phyloP scores from a whole-genome alignment of 2,113 vertebrate genomes.

The Chaetodon auriga region DNA sequence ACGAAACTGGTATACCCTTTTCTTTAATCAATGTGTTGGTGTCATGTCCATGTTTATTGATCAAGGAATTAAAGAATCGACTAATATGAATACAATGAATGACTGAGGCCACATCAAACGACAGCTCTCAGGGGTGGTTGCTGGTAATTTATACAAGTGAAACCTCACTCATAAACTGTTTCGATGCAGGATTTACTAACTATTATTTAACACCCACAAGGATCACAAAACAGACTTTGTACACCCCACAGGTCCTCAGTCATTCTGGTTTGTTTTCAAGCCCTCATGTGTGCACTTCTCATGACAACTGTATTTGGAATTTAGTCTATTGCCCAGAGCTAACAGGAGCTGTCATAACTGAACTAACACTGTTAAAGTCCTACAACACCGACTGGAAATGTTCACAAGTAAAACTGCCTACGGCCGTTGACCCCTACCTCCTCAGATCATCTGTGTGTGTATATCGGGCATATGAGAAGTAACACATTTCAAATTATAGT shows the following conservation, averaged over 20 bases:
- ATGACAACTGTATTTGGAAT: not conserved
- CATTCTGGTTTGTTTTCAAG: not conserved
- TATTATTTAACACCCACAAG: not conserved
- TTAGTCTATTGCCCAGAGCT: not conserved
- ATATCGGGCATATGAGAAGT: not conserved
- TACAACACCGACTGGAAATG: not conserved
- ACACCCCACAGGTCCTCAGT: not conserved
- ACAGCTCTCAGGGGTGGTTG: too few species aligned
- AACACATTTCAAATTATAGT: not conserved
- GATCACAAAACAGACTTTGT: not conserved
- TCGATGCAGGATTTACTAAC: not conserved
- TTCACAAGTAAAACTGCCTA: not conserved
- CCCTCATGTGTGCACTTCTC: not conserved
- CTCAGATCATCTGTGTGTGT: not conserved
- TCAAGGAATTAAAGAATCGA: not conserved
- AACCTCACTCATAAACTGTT: not conserved
- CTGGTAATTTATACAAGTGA: not conserved
- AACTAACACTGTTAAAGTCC: not conserved
- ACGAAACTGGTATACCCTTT: too few species aligned
- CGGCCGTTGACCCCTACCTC: not conserved
- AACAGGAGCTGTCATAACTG: slow-evolving; percentile 1
- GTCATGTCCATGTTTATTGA: not conserved
- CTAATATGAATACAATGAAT: too few species aligned
- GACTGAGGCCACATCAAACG: not conserved
- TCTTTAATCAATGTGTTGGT: not conserved